These are phyloP conservation scores for Tipula lateralis DNA, from an alignment of 2,888 invertebrate species.

Conservation along the genomic window DNA sequence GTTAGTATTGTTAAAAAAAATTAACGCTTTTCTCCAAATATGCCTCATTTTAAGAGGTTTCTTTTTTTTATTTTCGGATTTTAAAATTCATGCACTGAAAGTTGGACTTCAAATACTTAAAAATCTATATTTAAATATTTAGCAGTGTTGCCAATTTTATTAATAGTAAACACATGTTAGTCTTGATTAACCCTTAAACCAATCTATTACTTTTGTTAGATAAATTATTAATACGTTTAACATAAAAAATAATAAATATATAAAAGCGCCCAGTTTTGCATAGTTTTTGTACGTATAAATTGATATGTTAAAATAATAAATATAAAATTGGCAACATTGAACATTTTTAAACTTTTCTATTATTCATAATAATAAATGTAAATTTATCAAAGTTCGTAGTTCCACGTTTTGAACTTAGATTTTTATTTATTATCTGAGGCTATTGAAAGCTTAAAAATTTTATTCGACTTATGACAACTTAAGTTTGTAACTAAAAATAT, in stretches of 20 bases:
- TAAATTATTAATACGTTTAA: neutral
- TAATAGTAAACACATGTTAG: neutral
- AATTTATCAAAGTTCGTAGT: neutral
- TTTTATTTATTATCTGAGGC: neutral
- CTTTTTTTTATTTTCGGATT: too few species aligned
- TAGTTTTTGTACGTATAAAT: too few species aligned
- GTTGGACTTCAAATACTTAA: too few species aligned
- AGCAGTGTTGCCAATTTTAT: neutral
- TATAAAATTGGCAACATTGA: neutral
- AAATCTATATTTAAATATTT: too few species aligned
- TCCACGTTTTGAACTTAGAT: constrained; percentile 2
- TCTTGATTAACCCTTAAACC: neutral
- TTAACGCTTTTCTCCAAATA: too few species aligned
- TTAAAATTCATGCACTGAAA: too few species aligned
- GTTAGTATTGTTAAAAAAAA: too few species aligned
- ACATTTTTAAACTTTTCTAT: neutral
- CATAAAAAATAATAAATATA: too few species aligned
- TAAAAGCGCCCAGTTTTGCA: too few species aligned
- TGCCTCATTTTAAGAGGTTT: too few species aligned
- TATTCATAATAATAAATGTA: neutral
- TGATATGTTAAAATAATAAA: too few species aligned
- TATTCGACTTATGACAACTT: neutral
- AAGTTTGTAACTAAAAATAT: neutral
- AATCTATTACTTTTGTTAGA: neutral
- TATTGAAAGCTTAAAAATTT: neutral